Base-by-base conservation (phyloP, 2,113 vertebrate species). In the Muntiacus muntjak region DNA sequence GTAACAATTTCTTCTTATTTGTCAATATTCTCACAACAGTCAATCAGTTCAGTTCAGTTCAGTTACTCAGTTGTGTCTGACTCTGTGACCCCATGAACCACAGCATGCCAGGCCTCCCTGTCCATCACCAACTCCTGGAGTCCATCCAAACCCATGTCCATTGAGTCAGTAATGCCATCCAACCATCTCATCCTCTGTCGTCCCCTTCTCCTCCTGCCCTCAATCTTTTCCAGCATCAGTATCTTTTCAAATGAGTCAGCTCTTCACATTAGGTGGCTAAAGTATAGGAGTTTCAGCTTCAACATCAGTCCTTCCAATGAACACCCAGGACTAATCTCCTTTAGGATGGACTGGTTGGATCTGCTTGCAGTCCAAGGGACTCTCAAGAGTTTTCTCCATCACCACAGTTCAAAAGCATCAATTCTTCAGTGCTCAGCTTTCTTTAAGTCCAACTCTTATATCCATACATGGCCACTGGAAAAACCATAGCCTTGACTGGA, bases 31-130 rank as follows among this genome's bases (percentile, higher is more conserved):
- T 82, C 47, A 58, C 3, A 40, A 67, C 2, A 40, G 2, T 74
- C 45, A 43, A 60, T 67, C 64, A 67, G 16, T 19, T 71, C 64
- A 21, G 4, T 19, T 67, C 33, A 67, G 17, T 21, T 64, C 30
- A n/a, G 33, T 67, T 8, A 2, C 19, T 21, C 64, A 67, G 33
- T 67, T 10, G 33, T 67, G 64, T 67, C 33, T 2, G 64, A 76
- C 71, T 76, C 71, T 43, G 12, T 0, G 0, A 14, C 36, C 13
- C 71, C 17, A 36, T 23, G 64, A 71, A 71, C 9, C 0, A 2
- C 64, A 71, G 4, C 64, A 71, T 9, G 21, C 9, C 17, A 71
- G 64, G 64, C 17, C 19, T 71, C 17, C 8, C n/a, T 71, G n/a
- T 71, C 17, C 64, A 71, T 71, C 64, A 36, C n/a, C n/a, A 71